phyloP scores from a whole-genome alignment of 1,140 invertebrate species.

The Monomorium pharaonis region DNA sequence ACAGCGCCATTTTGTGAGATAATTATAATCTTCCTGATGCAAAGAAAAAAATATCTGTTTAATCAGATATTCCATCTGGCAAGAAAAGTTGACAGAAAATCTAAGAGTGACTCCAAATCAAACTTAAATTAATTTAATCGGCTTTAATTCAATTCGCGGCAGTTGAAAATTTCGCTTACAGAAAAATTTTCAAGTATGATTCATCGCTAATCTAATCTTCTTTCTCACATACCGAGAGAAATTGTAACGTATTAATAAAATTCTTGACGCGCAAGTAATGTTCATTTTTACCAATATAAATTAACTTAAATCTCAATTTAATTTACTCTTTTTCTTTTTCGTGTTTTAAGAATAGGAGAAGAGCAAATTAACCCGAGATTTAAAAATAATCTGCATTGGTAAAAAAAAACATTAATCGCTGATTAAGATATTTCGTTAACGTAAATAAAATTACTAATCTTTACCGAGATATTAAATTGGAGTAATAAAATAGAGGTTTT shows the following conservation, averaged over 20 bases:
- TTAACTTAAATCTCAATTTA: too few relatives aligned
- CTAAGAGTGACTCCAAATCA: neutral
- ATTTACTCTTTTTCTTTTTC: too few relatives aligned
- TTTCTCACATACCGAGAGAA: neutral
- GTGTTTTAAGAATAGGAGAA: too few relatives aligned
- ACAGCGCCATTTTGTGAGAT: constrained; percentile 89
- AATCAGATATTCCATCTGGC: neutral
- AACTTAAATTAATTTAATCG: neutral
- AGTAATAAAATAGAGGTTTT: neutral
- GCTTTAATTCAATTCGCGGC: neutral
- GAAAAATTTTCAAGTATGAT: neutral
- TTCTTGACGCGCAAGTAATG: neutral
- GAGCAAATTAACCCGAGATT: too few relatives aligned
- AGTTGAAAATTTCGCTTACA: neutral
- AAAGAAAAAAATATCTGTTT: constrained; percentile 12
- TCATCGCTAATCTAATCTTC: constrained; percentile 13
- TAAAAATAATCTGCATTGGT: too few relatives aligned
- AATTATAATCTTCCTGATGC: constrained; percentile 5
- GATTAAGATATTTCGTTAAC: neutral
- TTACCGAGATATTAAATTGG: neutral
- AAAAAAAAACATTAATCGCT: too few relatives aligned
- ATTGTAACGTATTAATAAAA: neutral
- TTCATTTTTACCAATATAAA: too few relatives aligned
- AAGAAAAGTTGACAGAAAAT: neutral
- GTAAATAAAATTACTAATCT: neutral